Base-by-base conservation (phyloP, 2,888 invertebrate species). In the Trichogramma evanescens region DNA sequence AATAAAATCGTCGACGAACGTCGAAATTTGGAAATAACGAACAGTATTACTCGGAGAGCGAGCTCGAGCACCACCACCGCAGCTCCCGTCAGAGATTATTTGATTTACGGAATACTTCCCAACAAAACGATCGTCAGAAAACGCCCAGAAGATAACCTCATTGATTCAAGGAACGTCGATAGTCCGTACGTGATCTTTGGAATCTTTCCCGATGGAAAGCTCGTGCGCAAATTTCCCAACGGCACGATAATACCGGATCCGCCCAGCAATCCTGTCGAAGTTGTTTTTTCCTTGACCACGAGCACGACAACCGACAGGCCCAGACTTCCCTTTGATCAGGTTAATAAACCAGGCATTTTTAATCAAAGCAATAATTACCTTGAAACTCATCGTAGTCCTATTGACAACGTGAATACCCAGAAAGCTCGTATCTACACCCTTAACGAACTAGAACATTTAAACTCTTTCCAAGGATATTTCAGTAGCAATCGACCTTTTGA, bases 61-160 rank as follows among this genome's bases (percentile, higher is more conserved):
- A 70, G 71, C 54, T 65, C 71, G 39, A 75, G 74, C 50, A 74
- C 75, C 4, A 63, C 67, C 4, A 71, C 65, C 26, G 67, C 58
- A 10, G 69, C 71, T 13, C 85, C 86, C 57, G 82, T 84, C 72
- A 82, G 84, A 78, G 88, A 89, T 80, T 89, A 86, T 73, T 83
- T 85, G 66, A 84, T 89, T 68, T 89, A 89, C 74, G 89, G 88
- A 70, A 86, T 89, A 70, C 82, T 88, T 70, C 87, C 89, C 65
- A 89, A 89, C 77, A 89, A 88, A 80, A 89, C 89, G 66, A 86
- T 89, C 78, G 86, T 89, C 76, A 84, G 88, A 78, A 88, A 89
- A 80, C 82, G 86, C 68, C 87, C 88, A 68, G 84, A 84, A 73
- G 84, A 85, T 70, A 84, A 85, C 76, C 75, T 82, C 71, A 82